Evolutionary conservation across 2,888 invertebrate genomes (phyloP), one percentile per base, ranked within the genome.

Genomic region (Drosophila pseudotakahashii): DNA sequence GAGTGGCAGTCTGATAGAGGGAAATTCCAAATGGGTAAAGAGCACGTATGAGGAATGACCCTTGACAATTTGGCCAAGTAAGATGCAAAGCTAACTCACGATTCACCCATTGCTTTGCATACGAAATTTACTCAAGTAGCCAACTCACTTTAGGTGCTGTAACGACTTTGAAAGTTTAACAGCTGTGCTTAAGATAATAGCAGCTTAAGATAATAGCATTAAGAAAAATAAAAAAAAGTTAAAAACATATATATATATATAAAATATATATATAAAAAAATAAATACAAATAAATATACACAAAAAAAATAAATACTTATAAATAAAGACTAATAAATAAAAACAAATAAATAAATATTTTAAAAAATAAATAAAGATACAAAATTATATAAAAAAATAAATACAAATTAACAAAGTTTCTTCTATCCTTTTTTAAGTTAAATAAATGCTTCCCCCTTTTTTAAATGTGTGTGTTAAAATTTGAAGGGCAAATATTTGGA

Each of bases 51-150:
- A 30, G 41, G 63, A 62, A 50, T 63, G 63, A 42, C 63, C 63
- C 62, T 63, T 62, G 48, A 48, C 62, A 63, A 62, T 61, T 63
- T 63, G 34, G 41, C 62, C 42, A 63, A 63, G 62, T 61, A 48
- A 41, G 45, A 42, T 61, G 41, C 61, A 30, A 19, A 58, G 39
- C 30, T 19, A 54, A 16, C 57, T 7, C 10, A 11, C 36, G 30
- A 55, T 16, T 47, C 47, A 10, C 59, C 36, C 34, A 45, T 55
- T 45, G 45, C 45, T 9, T 23, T 16, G 32, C 32, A 23, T 57
- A 47, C 10, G 9, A 37, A 23, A 30, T 53, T 30, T 10, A 16
- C 32, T 47, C 47, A 47, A 47, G 47, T 32, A 26, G 37, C 19
- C 11, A 42, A 10, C 41, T 23, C 44, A 26, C 3, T 44, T 23